Conservation (phyloP, 2,113 vertebrate genomes). For the Oriolus oriolus region DNA sequence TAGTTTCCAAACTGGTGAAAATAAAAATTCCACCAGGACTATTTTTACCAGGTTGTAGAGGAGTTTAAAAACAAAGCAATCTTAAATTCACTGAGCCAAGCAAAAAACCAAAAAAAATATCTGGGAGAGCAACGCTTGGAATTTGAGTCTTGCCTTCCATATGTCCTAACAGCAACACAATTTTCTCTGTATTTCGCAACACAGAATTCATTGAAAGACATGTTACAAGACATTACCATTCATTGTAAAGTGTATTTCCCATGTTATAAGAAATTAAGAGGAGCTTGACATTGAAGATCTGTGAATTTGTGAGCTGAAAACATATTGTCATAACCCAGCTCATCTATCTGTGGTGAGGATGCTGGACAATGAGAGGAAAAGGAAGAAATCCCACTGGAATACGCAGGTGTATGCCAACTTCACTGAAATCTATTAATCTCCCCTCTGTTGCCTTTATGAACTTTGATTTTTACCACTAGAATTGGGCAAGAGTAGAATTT, state of each 20-base stretch:
- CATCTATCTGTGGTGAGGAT: not conserved
- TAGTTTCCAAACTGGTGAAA: not conserved
- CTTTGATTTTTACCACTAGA: constrained; percentile 11
- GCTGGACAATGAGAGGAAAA: not conserved
- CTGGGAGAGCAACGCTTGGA: not conserved
- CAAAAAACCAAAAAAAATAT: not conserved
- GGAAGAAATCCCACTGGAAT: not conserved
- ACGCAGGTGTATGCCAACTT: not conserved
- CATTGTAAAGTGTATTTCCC: not conserved
- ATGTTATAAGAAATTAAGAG: not conserved
- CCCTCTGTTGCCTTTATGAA: not conserved
- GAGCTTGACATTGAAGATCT: not conserved
- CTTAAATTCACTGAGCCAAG: not conserved
- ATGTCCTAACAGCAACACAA: not conserved
- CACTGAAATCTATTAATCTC: not conserved
- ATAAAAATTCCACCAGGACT: not conserved
- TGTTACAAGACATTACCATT: not conserved
- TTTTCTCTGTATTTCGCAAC: not conserved
- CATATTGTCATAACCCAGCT: not conserved
- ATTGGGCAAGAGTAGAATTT: not conserved
- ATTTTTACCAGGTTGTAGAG: not conserved
- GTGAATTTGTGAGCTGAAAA: not conserved
- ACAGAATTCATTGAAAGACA: not conserved
- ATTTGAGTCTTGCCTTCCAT: not conserved
- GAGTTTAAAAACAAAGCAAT: not conserved